Base-by-base conservation (phyloP, 2,113 vertebrate species). In the Toxostoma redivivum region DNA sequence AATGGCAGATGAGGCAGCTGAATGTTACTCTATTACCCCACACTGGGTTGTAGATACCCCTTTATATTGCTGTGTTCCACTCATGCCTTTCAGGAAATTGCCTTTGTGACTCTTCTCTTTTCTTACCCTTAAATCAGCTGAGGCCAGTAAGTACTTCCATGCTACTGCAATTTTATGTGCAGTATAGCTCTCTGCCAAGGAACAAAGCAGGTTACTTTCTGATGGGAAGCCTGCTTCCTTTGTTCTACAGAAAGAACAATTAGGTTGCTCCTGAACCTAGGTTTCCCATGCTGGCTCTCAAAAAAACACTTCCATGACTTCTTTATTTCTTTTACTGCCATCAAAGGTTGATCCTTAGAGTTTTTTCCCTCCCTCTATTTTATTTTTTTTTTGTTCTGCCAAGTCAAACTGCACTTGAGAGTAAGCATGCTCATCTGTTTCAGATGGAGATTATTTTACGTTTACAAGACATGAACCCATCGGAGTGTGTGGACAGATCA, bases 401-500 rank as follows among this genome's bases (percentile, higher is more conserved):
- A 87, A 85, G 90, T 92, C 89, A 78, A 97, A 92, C 92, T 95
- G 81, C 81, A 72, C 79, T 91, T 94, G 94, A 94, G 88, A 95
- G 90, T 98, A 97, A 97, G 73, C 72, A 80, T 95, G 73, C 53
- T 95, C 92, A 54, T 98, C 96, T 98, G 94, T 98, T 97, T 97
- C 99, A 99, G 99, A 99, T 98, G 99, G 99, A 97, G 99, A 99
- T 95, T 99, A 99, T 98, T 99, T 99, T 96, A 99, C 99, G 37
- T 99, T 99, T 97, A 99, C 99, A 96, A 99, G 99, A 98, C 98
- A 99, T 21, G 99, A 99, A 97, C 99, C 99, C 94, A 99, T 99
- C 17, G 99, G 99, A 95, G 99, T 99, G 88, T 99, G 99, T 96
- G 99, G 99, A 98, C 99, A 99, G 98, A 99, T 99, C 98, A 99